Evolutionary conservation across 2,888 invertebrate genomes (phyloP), one percentile per base, ranked within the genome.

Genomic region (Amphipoea oculea): DNA sequence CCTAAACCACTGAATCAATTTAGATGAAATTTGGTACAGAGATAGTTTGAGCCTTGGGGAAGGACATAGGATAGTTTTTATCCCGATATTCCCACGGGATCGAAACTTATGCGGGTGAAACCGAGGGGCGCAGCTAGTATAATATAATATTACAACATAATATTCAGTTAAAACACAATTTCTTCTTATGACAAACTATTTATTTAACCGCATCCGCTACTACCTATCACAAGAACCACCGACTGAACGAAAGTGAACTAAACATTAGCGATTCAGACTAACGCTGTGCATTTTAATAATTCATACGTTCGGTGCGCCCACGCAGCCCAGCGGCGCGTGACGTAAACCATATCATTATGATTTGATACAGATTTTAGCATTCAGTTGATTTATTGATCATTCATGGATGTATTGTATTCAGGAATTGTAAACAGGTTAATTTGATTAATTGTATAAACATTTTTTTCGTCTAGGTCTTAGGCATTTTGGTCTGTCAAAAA

Each of bases 251-350:
- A 90, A 93, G 92, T 90, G 91, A 92, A 90, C 86, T 89, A 89
- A 89, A 89, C 90, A 93, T 94, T 92, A 92, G 89, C 91, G 90
- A 91, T 91, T 91, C 92, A 89, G 91, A 89, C 90, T 89, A 91
- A 88, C 90, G 89, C 77, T 86, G 72, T 54, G 48, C 78, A 79
- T 86, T 83, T 78, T 75, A 86, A 88, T 88, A 78, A 82, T 82
- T 85, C 80, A 83, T 81, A 60, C 74, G 71, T 78, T 36, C 71
- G 54, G 69, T 83, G 82, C 79, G 81, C 82, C 79, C 73, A 82
- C 83, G 86, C 83, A 73, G 62, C 20, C 20, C 29, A 72, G 14
- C 67, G 70, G 68, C n/a, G 71, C 66, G 48, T 86, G 79, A 84
- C 82, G 86, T 86, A 74, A 84, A 11, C 60, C 71, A 40, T 63